phyloP scores from a whole-genome alignment of 2,888 invertebrate species.

The Amphipoea oculea region DNA sequence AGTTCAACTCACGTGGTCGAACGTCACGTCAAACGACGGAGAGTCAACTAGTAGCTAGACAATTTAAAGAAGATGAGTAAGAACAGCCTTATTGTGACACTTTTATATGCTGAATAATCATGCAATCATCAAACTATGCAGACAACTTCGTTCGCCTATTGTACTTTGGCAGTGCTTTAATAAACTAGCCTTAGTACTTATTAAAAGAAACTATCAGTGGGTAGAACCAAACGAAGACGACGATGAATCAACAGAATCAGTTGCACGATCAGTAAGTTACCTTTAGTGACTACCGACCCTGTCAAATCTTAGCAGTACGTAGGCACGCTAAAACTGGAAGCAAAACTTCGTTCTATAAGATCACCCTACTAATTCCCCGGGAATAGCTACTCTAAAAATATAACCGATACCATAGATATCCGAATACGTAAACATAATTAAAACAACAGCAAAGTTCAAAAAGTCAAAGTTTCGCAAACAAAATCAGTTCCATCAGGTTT shows the following conservation, averaged over 20 bases:
- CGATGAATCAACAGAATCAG: background rate
- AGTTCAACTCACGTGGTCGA: conserved; percentile 23
- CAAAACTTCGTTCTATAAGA: background rate
- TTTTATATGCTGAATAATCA: background rate
- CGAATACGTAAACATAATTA: conserved; percentile 49
- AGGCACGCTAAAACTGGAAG: background rate
- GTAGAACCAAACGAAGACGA: background rate
- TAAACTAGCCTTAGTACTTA: background rate
- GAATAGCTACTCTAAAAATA: conserved; percentile 12
- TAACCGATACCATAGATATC: background rate
- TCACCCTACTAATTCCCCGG: background rate
- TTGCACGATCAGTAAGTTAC: background rate
- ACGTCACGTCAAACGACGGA: conserved; percentile 1
- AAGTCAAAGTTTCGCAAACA: conserved; percentile 49
- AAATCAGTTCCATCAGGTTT: conserved; percentile 47
- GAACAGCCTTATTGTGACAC: too few relatives aligned
- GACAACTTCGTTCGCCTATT: background rate
- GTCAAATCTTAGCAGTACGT: background rate
- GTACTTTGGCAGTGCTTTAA: background rate
- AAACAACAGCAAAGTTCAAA: conserved; percentile 33
- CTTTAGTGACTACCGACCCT: too few relatives aligned
- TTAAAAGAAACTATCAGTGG: background rate
- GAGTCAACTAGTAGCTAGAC: conserved; percentile 4
- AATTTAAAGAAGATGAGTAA: background rate
- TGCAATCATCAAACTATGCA: too few relatives aligned